Conservation (phyloP, 1,140 invertebrate species). For the Zaprionus africanus region DNA sequence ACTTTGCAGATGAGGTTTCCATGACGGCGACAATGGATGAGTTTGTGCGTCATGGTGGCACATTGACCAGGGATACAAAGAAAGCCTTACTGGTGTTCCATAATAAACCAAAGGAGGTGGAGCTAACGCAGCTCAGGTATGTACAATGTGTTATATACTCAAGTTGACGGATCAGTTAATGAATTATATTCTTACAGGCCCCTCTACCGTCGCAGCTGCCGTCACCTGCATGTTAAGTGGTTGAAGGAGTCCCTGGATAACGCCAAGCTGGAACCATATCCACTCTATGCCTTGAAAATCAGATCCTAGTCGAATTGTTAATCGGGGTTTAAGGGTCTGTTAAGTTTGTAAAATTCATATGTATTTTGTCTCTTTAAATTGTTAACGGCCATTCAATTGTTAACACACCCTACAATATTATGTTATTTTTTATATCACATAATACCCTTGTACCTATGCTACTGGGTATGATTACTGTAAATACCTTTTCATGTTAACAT, state of each 20-base stretch:
- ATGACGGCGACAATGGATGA: slow-evolving; percentile 15
- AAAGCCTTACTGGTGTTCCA: slow-evolving; percentile 60
- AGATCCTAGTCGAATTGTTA: background rate
- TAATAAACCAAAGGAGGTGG: background rate
- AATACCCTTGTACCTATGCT: background rate
- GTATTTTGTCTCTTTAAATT: no score
- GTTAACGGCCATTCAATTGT: no score
- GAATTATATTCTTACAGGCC: slow-evolving; percentile 35
- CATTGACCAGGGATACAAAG: slow-evolving; percentile 31
- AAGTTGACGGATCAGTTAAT: background rate
- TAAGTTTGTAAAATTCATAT: background rate
- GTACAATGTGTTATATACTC: background rate
- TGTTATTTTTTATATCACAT: background rate
- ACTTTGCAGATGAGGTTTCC: slow-evolving; percentile 44
- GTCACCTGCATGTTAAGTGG: slow-evolving; percentile 60
- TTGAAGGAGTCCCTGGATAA: slow-evolving; percentile 48
- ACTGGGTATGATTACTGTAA: background rate
- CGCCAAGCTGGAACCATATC: slow-evolving; percentile 51
- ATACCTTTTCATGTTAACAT: background rate
- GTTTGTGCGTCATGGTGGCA: slow-evolving; percentile 57
- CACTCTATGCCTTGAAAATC: slow-evolving; percentile 53
- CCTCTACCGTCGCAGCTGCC: slow-evolving; percentile 59
- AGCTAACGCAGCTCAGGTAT: slow-evolving; percentile 55
- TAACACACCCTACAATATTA: background rate
- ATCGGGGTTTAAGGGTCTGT: background rate